phyloP scores from a whole-genome alignment of 2,113 vertebrate species.

The rat (Rattus norvegicus) region DNA sequence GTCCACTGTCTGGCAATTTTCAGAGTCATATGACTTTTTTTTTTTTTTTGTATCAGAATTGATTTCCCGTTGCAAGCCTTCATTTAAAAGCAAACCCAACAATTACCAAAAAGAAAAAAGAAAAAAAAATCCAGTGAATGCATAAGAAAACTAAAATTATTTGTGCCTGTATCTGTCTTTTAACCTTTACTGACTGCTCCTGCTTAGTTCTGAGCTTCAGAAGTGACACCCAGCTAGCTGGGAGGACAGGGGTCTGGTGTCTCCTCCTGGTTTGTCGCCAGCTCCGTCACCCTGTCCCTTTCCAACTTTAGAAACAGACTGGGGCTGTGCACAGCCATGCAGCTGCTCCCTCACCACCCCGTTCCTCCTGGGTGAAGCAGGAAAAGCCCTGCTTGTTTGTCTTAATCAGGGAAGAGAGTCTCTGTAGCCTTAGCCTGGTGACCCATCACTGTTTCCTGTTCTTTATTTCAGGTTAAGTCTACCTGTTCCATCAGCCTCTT shows the following conservation, averaged over 20 bases:
- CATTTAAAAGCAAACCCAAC: constrained; percentile 55
- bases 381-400: constrained; percentile 74
- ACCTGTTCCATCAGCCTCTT: not conserved
- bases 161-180: not conserved
- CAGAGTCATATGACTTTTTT: constrained; percentile 56
- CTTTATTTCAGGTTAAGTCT: not conserved
- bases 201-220: constrained; percentile 17
- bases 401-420: constrained; percentile 40
- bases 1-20: constrained; percentile 46
- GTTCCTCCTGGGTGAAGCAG: constrained; percentile 55
- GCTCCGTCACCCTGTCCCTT: constrained; percentile 38
- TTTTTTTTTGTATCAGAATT: constrained; percentile 58
- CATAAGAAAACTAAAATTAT: not conserved
- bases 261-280: constrained; percentile 27
- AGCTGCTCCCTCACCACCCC: constrained; percentile 58
- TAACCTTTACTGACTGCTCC: constrained; percentile 50
- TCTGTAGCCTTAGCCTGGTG: constrained; percentile 65
- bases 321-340: constrained; percentile 27
- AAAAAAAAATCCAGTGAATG: not conserved
- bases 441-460: constrained; percentile 56
- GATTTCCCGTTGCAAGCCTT: constrained; percentile 36
- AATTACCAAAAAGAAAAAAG: not conserved
- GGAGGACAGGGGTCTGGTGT: constrained; percentile 21
- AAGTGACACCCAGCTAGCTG: not conserved
- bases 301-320: not conserved